Evolutionary conservation across 2,113 vertebrate species (phyloP), one percentile per base, ranked within the genome.

Genomic region (Alethe diademata): DNA sequence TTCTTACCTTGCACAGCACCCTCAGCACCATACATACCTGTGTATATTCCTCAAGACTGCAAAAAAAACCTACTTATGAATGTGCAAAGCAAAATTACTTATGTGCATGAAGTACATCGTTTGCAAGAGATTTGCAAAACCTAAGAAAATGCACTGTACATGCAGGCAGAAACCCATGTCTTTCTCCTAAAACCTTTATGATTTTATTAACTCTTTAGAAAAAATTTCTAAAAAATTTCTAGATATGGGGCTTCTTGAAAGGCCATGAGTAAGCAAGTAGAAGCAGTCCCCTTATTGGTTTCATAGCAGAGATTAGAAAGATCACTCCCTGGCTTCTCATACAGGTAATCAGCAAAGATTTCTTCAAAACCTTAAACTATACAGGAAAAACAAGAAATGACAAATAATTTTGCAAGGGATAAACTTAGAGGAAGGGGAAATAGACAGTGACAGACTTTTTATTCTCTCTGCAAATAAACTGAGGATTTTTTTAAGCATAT

Each of bases 81-180:
- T 33, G 22, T 40, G 33, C 45, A 84, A 67, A 86, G 26, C 8
- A 40, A n/a, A 86, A 78, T 28, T 43, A 62, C 11, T n/a, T n/a
- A 38, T 0, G 0, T 26, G 24, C 4, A 66, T 26, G 31, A 50
- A 83, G 8, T 19, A n/a, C 5, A 50, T 2, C 2, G 22, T 36
- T 84, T 74, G 17, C 61, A 92, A 43, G 14, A 67, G 11, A 12
- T 88, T 6, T 10, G 19, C n/a, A 67, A 83, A 70, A 71, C 25
- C 18, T n/a, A 13, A 12, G 48, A 62, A 91, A 86, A 69, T 4
- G 19, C 31, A 58, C 9, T 43, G 16, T 18, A 81, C 2, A 15
- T 45, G 19, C 23, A 79, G 18, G 29, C 12, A 81, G 35, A 57
- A 86, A 72, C 10, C 1, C 10, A 11, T 9, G 18, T 7, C 6